Base-by-base conservation (phyloP, 2,797 vertebrate species). In the Borostomias antarcticus region DNA sequence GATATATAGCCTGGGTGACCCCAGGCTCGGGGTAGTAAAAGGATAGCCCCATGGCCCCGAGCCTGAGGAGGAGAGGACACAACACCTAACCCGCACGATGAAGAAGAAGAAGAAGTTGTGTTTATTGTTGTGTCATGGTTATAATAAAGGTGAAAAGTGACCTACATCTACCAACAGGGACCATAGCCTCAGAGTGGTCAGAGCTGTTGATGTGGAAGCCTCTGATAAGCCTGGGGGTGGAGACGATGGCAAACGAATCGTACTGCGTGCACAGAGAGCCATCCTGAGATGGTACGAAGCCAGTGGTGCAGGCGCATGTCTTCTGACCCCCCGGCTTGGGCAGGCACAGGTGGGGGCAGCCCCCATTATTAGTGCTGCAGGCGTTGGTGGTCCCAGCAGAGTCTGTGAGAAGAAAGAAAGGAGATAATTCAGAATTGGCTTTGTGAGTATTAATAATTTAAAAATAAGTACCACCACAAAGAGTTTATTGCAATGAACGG, bases 201-300 rank as follows among this genome's bases (percentile, higher is more conserved):
- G 90, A 88, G 79, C 91, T 92, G 78, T 92, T 91, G 64, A 92
- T 85, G 69, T 92, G 89, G 80, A 92, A 91, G 62, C 91, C 91
- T 23, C 90, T 86, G 59, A 92, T 90, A 57, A 73, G 73, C 17
- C 60, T 75, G 19, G 68, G 28, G 13, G 81, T 85, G 52, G 91
- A 85, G 70, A 91, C 77, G 17, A 92, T 28, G 19, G 91, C 90
- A 0, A 86, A 91, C 2, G 91, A 91, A 0, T 92, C 89, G 61
- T 84, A 91, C 58, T 89, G 82, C 70, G 89, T 77, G 58, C 91
- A 92, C 50, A 56, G 68, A 33, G 84, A 66, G 23, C 86, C 89
- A 9, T 91, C 90, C 4, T 68, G 64, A 53, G 91, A 89, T 0
- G 73, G 83, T 64, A 75, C 17, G 33, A 91, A 91, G 19, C 91